Base-by-base conservation (phyloP, 2,888 invertebrate species). In the Drosophila kokeensis region DNA sequence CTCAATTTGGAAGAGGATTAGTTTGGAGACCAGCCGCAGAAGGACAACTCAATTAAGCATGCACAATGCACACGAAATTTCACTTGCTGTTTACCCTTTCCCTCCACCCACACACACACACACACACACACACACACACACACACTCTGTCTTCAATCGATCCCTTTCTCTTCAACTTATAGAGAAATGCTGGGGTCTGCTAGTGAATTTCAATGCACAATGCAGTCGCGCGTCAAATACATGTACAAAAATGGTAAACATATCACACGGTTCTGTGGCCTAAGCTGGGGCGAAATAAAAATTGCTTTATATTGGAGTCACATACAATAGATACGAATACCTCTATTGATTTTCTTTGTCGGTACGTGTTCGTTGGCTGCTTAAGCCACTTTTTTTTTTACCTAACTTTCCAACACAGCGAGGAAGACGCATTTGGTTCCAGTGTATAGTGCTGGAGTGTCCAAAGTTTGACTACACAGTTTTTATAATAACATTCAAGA, bases 11-110 rank as follows among this genome's bases (percentile, higher is more conserved):
- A 67, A 58, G 49, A 61, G 62, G 60, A 61, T 52, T 59, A 53
- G 53, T 73, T 65, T 55, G 61, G 49, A 62, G 50, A 66, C 49
- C 49, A 54, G 69, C 52, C 62, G 53, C 62, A 70, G 64, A 60
- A 70, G 66, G 62, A 83, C 83, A 83, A 88, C 87, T 83, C 89
- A 83, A 83, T 88, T 88, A 83, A 88, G 83, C 83, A 88, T 84
- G 81, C 89, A 86, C 87, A 83, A 88, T 84, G 89, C 87, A 88
- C 87, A 84, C 89, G 71, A 86, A 88, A 78, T 82, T 86, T 83
- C 73, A 68, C 73, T 77, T 65, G 68, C 66, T 67, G 38, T 70
- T 60, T 57, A n/a, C 54, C 53, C 24, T 48, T 8, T 21, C 32
- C n/a, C 24, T 38, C 24, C 32, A 1, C 32, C 0, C 32, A 32